Evolutionary conservation across 1,140 invertebrate genomes (phyloP).

Genomic region (Trachymyrmex cornetzi): DNA sequence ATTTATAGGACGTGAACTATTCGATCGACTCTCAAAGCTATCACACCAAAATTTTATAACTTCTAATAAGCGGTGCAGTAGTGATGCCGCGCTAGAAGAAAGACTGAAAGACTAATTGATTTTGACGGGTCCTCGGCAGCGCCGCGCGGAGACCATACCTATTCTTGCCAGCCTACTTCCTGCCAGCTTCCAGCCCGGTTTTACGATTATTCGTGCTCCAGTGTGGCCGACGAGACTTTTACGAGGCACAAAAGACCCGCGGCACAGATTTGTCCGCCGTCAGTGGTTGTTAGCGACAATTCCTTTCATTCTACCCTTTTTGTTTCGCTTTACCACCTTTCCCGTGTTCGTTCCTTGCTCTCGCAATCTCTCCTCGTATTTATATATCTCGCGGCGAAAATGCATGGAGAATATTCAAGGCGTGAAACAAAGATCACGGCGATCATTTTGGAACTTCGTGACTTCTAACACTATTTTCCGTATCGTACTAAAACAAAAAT

Average conservation of each 20-base stretch:
- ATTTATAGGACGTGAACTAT: slow-evolving; percentile 42
- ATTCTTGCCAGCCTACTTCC: slow-evolving; percentile 76
- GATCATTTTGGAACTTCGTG: not conserved
- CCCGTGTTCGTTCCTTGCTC: slow-evolving; percentile 36
- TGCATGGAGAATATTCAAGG: slow-evolving; percentile 20
- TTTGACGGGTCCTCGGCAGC: slow-evolving; percentile 77
- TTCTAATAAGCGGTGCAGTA: slow-evolving; percentile 77
- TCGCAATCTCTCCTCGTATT: slow-evolving; percentile 7
- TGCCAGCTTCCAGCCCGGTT: slow-evolving; percentile 77
- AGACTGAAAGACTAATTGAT: slow-evolving; percentile 78
- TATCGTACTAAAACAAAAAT: not conserved
- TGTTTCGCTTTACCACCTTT: slow-evolving; percentile 62
- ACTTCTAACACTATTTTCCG: not conserved
- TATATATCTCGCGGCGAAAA: slow-evolving; percentile 26
- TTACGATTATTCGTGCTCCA: slow-evolving; percentile 78
- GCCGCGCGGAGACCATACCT: slow-evolving; percentile 70
- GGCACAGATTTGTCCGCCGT: slow-evolving; percentile 76
- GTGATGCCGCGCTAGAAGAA: slow-evolving; percentile 72
- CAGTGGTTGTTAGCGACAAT: slow-evolving; percentile 80
- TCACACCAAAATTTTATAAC: slow-evolving; percentile 78
- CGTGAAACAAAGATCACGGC: slow-evolving; percentile 21
- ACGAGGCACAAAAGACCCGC: slow-evolving; percentile 79
- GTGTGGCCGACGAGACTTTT: slow-evolving; percentile 79
- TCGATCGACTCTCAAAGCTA: slow-evolving; percentile 67
- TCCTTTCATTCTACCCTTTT: slow-evolving; percentile 74